Evolutionary conservation across 2,113 vertebrate species (phyloP).

Genomic region (Platycercus adscitus): DNA sequence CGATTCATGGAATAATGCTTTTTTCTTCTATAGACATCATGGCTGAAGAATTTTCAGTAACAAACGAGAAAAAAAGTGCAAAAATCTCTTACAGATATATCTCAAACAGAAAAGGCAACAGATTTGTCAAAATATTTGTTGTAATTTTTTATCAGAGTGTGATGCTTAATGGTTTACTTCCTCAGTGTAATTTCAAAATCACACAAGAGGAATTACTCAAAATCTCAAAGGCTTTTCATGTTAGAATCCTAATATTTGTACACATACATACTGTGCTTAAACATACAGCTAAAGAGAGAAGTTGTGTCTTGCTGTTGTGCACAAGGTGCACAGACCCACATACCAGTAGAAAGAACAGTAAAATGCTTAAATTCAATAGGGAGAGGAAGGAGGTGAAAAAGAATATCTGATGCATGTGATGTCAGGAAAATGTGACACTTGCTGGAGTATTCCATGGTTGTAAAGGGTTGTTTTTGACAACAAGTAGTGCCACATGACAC

Average conservation of each 20-base stretch:
- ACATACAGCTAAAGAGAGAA: not conserved
- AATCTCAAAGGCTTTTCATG: not conserved
- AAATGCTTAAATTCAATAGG: not conserved
- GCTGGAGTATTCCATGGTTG: not conserved
- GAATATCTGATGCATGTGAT: not conserved
- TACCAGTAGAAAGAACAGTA: not conserved
- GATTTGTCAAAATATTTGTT: constrained; percentile 22
- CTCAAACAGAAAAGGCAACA: not conserved
- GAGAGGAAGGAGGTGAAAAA: not conserved
- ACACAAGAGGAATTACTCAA: not conserved
- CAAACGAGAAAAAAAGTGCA: not conserved
- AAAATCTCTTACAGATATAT: not conserved
- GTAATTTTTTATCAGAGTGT: not conserved
- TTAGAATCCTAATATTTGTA: not conserved
- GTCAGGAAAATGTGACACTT: not conserved
- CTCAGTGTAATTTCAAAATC: not conserved
- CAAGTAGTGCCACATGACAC: not conserved
- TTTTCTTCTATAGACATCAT: not conserved
- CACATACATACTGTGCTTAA: not conserved
- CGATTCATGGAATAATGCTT: not conserved
- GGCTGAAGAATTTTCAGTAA: not conserved
- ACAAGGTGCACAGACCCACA: not conserved
- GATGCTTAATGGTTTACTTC: not conserved
- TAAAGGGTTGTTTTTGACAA: not conserved
- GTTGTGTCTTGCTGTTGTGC: not conserved